These are phyloP conservation scores for Cataglyphis albicans DNA, from an alignment of 2,888 invertebrate species.

Conservation along the genomic window DNA sequence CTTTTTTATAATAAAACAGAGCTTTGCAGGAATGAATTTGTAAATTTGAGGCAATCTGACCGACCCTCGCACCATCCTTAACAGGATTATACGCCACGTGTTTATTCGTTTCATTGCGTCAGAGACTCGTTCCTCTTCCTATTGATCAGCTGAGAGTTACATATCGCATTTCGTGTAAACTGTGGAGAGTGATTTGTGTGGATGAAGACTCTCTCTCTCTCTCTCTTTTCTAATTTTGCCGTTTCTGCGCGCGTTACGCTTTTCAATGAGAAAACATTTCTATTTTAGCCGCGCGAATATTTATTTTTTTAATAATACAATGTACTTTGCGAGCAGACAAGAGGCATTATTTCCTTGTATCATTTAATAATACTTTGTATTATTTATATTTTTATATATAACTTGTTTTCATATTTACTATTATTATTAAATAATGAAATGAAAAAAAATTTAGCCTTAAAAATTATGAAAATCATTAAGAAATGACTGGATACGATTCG, in stretches of 20 bases:
- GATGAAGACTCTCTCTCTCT: constrained; percentile 16
- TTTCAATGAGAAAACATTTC: constrained; percentile 8
- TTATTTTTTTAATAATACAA: constrained; percentile 6
- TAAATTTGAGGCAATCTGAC: background rate
- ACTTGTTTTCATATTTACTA: background rate
- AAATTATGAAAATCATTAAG: background rate
- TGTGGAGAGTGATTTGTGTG: constrained; percentile 41
- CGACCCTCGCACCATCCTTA: constrained; percentile 48
- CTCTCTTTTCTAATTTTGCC: constrained; percentile 55
- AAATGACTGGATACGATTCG: background rate
- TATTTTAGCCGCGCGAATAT: constrained; percentile 32
- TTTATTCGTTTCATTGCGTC: constrained; percentile 21
- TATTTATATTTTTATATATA: background rate
- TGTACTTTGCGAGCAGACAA: background rate
- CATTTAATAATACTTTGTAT: background rate
- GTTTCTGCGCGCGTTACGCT: constrained; percentile 3
- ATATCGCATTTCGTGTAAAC: constrained; percentile 31
- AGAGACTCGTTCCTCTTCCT: constrained; percentile 36
- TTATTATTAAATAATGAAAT: background rate
- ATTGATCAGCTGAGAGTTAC: constrained; percentile 36
- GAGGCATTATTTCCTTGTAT: background rate
- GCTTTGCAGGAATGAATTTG: background rate
- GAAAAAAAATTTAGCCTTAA: background rate
- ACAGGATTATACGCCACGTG: constrained; percentile 66
- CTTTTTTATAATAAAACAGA: background rate